Evolutionary conservation across 2,888 invertebrate species (phyloP).

Genomic region (Yponomeuta cagnagella): DNA sequence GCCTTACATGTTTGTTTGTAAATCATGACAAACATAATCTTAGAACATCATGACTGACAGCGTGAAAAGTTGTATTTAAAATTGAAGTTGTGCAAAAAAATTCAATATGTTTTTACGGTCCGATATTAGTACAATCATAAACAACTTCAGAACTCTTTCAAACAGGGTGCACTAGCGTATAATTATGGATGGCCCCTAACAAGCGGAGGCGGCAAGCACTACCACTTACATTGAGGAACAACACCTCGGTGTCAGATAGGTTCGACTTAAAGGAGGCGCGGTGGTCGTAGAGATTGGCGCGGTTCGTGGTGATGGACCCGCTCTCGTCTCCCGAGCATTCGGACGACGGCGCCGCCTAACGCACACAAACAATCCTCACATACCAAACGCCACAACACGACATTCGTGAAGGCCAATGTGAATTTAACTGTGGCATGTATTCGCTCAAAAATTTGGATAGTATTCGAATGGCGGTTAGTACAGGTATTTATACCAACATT

Average conservation of each 20-base stretch:
- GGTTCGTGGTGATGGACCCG: slow-evolving; percentile 88
- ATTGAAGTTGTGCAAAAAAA: too few species aligned
- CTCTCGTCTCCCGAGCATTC: slow-evolving; percentile 79
- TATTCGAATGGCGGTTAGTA: background rate
- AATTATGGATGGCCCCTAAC: background rate
- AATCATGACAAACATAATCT: too few species aligned
- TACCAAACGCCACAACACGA: slow-evolving; percentile 14
- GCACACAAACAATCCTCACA: slow-evolving; percentile 32
- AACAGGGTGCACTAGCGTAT: background rate
- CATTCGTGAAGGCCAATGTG: slow-evolving; percentile 13
- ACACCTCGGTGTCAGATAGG: slow-evolving; percentile 95
- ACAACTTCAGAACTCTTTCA: background rate
- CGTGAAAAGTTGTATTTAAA: too few species aligned
- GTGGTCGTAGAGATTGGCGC: slow-evolving; percentile 83
- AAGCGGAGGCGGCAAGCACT: slow-evolving; percentile 26
- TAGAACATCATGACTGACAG: too few species aligned
- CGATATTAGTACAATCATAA: too few species aligned
- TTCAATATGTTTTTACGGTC: too few species aligned
- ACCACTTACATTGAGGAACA: slow-evolving; percentile 89
- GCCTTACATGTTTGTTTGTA: too few species aligned
- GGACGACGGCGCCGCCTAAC: slow-evolving; percentile 80
- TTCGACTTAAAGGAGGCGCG: slow-evolving; percentile 90
- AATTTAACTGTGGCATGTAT: slow-evolving; percentile 15
- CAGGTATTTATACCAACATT: background rate
- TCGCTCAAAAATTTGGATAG: slow-evolving; percentile 14